Base-by-base conservation (phyloP, 2,113 vertebrate species). In the Synchiropus splendidus region DNA sequence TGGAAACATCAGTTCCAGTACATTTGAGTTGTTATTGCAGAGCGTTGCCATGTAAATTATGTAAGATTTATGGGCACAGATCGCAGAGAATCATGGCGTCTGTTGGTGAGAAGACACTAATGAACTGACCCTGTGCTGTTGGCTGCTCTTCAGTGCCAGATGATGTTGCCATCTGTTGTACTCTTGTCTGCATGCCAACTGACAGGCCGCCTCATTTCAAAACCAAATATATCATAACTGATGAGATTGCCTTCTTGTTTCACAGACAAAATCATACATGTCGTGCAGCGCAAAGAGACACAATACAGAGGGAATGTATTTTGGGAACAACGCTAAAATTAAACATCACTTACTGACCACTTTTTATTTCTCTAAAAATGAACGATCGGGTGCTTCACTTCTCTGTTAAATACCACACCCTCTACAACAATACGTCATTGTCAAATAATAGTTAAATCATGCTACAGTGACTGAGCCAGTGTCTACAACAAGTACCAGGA, bases 141-240 rank as follows among this genome's bases (percentile, higher is more conserved):
- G 34, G 34, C 34, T 35, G 34, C 5, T 35, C 4, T 35, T 35
- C 13, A 10, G 15, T 16, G 15, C 13, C 36, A 37, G 36, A 15
- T 37, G 14, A 37, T 37, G 13, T 37, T 16, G 15, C 36, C 36
- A 37, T 37, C 15, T 37, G 36, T 8, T 37, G 36, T 37, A 37
- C 21, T 8, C 21, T 16, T 37, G 6, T 37, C 36, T 9, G 14
- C 13, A 12, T 35, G n/a, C 34, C n/a, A 14, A n/a, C 12, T 35
- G 10, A 4, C 2, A n/a, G n/a, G 5, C 34, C 12, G 9, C 32
- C 34, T n/a, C 34, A 35, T 35, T 6, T 14, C 34, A 35, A 35
- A 13, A 35, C 34, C 34, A 35, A 12, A 35, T 13, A 35, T 8
- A 35, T 35, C 34, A 35, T 35, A 35, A 35, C 34, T 11, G 34